Base-by-base conservation (phyloP, 2,113 vertebrate species). In the Boleophthalmus pectinirostris region DNA sequence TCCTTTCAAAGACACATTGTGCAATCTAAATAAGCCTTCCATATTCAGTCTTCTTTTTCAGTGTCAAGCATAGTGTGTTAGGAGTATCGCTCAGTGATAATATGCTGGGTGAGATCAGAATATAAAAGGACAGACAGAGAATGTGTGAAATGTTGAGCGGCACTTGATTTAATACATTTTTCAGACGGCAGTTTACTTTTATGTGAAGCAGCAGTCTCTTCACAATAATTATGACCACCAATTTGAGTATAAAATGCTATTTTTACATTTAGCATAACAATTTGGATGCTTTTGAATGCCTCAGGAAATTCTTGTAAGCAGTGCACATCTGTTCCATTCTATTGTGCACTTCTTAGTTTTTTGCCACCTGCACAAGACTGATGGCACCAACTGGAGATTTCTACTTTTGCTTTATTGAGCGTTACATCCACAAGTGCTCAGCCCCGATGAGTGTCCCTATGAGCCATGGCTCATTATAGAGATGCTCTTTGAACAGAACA, bases 321-420 rank as follows among this genome's bases (percentile, higher is more conserved):
- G 3, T n/a, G 24, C 46, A 61, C 38, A 15, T 53, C 45, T 69
- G 23, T n/a, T 66, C 18, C 1, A 33, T 66, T 33, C 79, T 38
- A 20, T 33, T 54, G 35, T 47, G 77, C 63, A 7, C 29, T 72
- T 65, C 14, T 68, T 33, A 3, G 53, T 78, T 51, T 65, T 75
- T 61, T 70, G 77, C 82, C 84, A 82, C 74, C 89, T 91, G 89
- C 75, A 78, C 79, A 82, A 91, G 85, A 88, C 81, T 80, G 91
- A 92, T 91, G 89, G 85, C 86, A 5, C 66, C 49, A 82, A 83
- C 83, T 66, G 68, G 70, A 81, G 80, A 83, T 86, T 90, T 90
- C 84, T 87, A 87, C 87, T 90, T 29, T 29, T 90, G 85, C 83
- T 89, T 86, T 90, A 91, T 90, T 86, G 89, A 90, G 88, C 82